Conservation (phyloP, 2,113 vertebrate species). For the Peucedramus taeniatus region DNA sequence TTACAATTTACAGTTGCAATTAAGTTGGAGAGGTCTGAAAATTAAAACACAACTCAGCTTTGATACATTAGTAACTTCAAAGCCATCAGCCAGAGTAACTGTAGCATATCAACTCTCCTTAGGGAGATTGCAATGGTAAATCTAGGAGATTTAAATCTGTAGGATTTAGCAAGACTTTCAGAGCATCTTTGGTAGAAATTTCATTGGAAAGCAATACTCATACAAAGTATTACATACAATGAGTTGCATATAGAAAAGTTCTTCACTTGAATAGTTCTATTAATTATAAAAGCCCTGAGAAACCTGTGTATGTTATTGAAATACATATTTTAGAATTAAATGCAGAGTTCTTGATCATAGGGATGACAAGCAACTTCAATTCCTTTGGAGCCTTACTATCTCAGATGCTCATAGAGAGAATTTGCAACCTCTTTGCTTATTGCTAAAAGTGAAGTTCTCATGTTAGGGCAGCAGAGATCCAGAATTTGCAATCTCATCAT, state of each 20-base stretch:
- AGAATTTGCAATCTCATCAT: slow-evolving; percentile 28
- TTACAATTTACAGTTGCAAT: neutral
- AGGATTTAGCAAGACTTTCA: neutral
- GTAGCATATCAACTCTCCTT: neutral
- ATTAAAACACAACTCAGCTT: neutral
- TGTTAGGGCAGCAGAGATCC: neutral
- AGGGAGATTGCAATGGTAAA: neutral
- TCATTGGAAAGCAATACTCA: neutral
- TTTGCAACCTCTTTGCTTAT: neutral
- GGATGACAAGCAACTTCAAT: neutral
- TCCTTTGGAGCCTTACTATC: neutral
- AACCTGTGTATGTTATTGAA: neutral
- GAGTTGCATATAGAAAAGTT: neutral
- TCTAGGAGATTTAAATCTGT: neutral
- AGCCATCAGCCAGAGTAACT: neutral
- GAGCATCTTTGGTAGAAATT: neutral
- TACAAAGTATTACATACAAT: neutral
- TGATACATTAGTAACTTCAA: neutral
- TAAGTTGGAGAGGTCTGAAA: neutral
- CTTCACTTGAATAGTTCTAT: neutral
- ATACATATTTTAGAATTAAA: neutral
- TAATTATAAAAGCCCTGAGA: neutral
- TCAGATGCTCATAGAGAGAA: neutral
- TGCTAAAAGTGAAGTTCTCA: neutral
- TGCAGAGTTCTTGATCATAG: neutral